These are phyloP conservation scores for Oscheius sp. DNA, from an alignment of 2,888 invertebrate species.

Conservation along the genomic window DNA sequence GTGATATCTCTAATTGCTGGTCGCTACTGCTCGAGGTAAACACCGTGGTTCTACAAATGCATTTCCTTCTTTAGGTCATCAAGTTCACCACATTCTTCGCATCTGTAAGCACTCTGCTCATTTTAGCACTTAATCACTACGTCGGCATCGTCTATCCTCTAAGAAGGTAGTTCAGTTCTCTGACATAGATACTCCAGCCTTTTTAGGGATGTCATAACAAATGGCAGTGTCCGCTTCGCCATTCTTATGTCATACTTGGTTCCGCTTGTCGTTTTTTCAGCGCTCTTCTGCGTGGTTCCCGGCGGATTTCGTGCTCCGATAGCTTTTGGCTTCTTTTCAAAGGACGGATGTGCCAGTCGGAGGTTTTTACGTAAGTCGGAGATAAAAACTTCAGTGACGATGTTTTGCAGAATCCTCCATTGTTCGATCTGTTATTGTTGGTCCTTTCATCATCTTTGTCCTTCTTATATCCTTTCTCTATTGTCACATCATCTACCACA, in stretches of 20 bases:
- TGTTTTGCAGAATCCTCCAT: conserved; percentile 54
- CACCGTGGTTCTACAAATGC: background rate
- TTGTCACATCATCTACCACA: conserved; percentile 66
- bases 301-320: conserved; percentile 58
- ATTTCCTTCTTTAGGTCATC: conserved; percentile 51
- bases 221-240: conserved; percentile 46
- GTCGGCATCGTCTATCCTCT: conserved; percentile 80
- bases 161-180: conserved; percentile 36
- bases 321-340: conserved; percentile 65
- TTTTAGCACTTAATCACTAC: conserved; percentile 81
- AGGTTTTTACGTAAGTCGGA: conserved; percentile 53
- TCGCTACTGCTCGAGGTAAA: conserved; percentile 65
- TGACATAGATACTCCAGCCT: background rate
- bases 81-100: conserved; percentile 76
- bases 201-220: conserved; percentile 47
- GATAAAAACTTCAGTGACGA: background rate
- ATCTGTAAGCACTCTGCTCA: conserved; percentile 80
- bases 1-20: conserved; percentile 63
- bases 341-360: conserved; percentile 56
- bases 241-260: conserved; percentile 59
- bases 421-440: conserved; percentile 61
- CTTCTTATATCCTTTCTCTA: conserved; percentile 63
- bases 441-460: conserved; percentile 66
- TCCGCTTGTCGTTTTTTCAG: conserved; percentile 57
- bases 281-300: conserved; percentile 60